These are phyloP conservation scores for Sialia sialis DNA, from an alignment of 2,113 vertebrate species.

Conservation along the genomic window DNA sequence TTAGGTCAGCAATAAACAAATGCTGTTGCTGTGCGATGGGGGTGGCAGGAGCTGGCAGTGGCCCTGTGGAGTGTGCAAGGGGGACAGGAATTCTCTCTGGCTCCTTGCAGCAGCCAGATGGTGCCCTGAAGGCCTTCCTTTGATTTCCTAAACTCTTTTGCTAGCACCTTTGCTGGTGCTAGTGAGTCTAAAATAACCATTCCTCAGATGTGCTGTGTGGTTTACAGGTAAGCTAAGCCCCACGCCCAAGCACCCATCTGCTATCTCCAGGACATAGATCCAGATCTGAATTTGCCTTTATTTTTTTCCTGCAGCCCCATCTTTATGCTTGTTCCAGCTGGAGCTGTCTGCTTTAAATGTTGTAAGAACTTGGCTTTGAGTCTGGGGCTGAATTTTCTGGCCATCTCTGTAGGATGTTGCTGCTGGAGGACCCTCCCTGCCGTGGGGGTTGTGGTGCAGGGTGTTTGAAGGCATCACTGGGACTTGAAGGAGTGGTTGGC, in stretches of 20 bases:
- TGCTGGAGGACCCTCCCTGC: background rate
- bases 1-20: conserved; percentile 11
- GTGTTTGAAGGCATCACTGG: background rate
- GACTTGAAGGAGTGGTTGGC: background rate
- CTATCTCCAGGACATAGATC: background rate
- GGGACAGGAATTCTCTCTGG: background rate
- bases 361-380: background rate
- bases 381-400: rapidly evolving
- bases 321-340: background rate
- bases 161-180: background rate
- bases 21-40: background rate
- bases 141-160: background rate
- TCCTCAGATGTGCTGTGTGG: background rate
- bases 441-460: background rate
- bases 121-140: conserved; percentile 13
- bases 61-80: background rate
- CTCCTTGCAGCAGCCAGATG: conserved; percentile 5
- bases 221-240: background rate
- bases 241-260: background rate
- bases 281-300: rapidly evolving
- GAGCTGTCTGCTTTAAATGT: background rate
- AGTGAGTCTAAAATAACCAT: background rate
- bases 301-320: background rate
- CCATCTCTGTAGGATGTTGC: background rate
- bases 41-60: background rate